Percentiles rank a stretch among this genome's conserved stretches.
These are phyloP conservation scores for Malurus leucopterus DNA, from an alignment of 2,797 vertebrate species.

Conservation along the genomic window DNA sequence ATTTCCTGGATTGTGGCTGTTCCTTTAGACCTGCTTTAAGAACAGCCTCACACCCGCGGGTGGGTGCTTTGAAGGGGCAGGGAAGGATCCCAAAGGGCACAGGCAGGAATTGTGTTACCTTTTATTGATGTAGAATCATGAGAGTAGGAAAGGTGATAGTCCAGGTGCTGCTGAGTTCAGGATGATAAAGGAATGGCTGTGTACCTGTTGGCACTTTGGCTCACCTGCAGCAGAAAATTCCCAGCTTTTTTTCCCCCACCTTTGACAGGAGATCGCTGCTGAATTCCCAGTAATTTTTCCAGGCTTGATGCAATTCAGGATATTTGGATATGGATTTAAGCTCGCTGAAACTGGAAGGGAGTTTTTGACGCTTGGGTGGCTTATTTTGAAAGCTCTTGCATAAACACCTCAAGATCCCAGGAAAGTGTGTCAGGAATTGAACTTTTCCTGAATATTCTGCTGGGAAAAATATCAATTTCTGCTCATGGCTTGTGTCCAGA, in stretches of 20 bases:
- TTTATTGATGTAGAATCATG: background rate
- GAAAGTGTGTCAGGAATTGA: background rate
- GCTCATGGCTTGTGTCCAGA: background rate
- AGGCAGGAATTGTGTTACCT: background rate
- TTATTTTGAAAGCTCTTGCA: background rate
- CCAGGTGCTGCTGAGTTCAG: background rate
- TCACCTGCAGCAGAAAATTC: background rate
- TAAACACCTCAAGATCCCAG: background rate
- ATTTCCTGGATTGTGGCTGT: fast-evolving
- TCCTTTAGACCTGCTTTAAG: background rate
- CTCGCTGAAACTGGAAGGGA: background rate
- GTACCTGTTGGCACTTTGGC: background rate
- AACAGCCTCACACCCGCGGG: fast-evolving
- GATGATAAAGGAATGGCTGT: background rate
- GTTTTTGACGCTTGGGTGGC: background rate
- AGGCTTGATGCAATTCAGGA: background rate
- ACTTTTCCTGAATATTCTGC: background rate
- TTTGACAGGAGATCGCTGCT: background rate
- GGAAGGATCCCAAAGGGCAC: background rate
- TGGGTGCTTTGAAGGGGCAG: background rate
- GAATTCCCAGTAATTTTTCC: background rate
- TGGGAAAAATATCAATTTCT: background rate
- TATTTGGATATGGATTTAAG: background rate
- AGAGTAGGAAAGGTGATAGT: background rate
- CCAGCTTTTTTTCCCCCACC: background rate